Evolutionary conservation across 2,113 vertebrate species (phyloP).

Genomic region (Cathartes aura): DNA sequence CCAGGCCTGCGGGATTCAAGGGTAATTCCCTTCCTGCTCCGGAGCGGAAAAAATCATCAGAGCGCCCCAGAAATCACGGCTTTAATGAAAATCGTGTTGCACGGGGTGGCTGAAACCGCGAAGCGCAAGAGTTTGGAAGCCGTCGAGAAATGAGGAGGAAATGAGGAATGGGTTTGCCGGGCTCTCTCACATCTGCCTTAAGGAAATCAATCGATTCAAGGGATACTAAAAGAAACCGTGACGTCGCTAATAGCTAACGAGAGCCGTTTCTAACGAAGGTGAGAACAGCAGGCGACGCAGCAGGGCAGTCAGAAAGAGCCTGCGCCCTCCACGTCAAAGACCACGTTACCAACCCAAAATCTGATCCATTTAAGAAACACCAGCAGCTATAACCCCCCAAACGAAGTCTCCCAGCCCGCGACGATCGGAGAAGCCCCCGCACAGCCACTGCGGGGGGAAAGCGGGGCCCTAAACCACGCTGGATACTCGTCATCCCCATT

Average conservation of each 20-base stretch:
- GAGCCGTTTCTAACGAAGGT: not conserved
- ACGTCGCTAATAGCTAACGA: not conserved
- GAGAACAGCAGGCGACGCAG: not conserved
- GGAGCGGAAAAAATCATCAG: accelerated
- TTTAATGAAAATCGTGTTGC: not conserved
- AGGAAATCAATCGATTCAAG: not conserved
- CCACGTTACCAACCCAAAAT: not conserved
- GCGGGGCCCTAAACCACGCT: accelerated
- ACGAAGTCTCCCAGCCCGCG: accelerated
- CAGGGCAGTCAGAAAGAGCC: not conserved
- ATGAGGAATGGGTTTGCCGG: accelerated
- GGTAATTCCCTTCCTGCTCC: not conserved
- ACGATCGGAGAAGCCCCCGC: accelerated
- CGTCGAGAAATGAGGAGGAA: not conserved
- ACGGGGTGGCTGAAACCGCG: not conserved
- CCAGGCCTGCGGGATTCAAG: not conserved
- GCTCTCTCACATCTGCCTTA: not conserved
- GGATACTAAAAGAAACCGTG: not conserved
- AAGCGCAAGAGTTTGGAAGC: not conserved
- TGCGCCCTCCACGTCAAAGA: accelerated
- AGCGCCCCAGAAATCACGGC: not conserved
- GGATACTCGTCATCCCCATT: not conserved
- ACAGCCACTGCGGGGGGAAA: not conserved
- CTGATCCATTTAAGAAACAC: accelerated
- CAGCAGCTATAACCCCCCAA: not conserved